Evolutionary conservation across 2,113 vertebrate genomes (phyloP), one percentile per base, ranked within the genome.

Genomic region (Chitala chitala): DNA sequence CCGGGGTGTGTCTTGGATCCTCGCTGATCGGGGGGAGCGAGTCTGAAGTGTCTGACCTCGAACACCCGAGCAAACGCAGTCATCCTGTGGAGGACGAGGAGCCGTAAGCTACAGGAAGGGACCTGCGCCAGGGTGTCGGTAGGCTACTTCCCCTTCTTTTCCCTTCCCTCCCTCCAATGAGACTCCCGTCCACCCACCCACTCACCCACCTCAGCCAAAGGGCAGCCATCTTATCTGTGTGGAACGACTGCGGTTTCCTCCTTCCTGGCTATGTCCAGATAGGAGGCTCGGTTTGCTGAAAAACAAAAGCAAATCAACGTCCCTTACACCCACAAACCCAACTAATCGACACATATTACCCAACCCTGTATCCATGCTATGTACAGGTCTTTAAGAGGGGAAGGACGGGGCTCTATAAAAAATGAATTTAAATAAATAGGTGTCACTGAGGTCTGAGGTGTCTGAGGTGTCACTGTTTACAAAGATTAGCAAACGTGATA

Each of bases 71-170:
- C 42, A 69, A 69, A 69, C 63, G 44, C 40, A 69, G 68, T 29
- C 68, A 53, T 73, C 72, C 56, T 73, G 72, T 46, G 56, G 42
- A 73, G n/a, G n/a, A n/a, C n/a, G n/a, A n/a, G n/a, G n/a, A n/a
- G n/a, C n/a, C n/a, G n/a, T n/a, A n/a, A n/a, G n/a, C n/a, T n/a
- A n/a, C n/a, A n/a, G n/a, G n/a, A n/a, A n/a, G n/a, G n/a, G n/a
- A n/a, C n/a, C n/a, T n/a, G n/a, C n/a, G n/a, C n/a, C n/a, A n/a
- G n/a, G n/a, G 24, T 42, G 42, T n/a, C 13, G 40, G 12, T 29
- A n/a, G 48, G n/a, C n/a, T n/a, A 22, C 64, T 29, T 53, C 42
- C 63, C n/a, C 44, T 69, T 73, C 40, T 69, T 33, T 51, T 33
- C 44, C 68, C 46, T 33, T 53, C 53, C 68, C 24, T 51, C 40